Evolutionary conservation across 2,113 vertebrate genomes (phyloP).

Genomic region (Strigops habroptila): DNA sequence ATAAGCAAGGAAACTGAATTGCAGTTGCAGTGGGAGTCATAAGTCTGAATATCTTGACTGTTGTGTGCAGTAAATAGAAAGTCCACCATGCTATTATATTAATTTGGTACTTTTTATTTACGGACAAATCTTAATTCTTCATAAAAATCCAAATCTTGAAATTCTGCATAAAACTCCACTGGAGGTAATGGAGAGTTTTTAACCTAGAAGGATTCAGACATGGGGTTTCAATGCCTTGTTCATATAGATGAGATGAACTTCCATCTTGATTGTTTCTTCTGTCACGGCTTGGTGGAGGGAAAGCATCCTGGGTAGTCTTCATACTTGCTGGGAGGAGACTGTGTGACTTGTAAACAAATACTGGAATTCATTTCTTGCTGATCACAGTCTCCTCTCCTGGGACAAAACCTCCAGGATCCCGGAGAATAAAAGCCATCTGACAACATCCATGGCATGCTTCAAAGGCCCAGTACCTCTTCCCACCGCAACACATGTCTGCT

Average conservation of each 20-base stretch:
- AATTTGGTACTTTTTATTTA: constrained; percentile 20
- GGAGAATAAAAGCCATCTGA: background rate
- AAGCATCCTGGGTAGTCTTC: background rate
- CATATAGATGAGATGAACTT: background rate
- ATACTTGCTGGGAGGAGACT: background rate
- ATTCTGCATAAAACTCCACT: background rate
- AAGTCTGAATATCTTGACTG: constrained; percentile 39
- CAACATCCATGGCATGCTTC: background rate
- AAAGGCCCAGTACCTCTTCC: rapidly evolving
- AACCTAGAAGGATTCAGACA: background rate
- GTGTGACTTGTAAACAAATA: background rate
- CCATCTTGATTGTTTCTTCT: background rate
- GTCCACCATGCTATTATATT: background rate
- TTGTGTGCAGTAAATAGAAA: constrained; percentile 14
- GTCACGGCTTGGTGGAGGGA: background rate
- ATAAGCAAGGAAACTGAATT: constrained; percentile 39
- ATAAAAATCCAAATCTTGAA: background rate
- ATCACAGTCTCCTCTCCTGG: background rate
- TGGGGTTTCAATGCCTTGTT: background rate
- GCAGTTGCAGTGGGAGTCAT: constrained; percentile 14
- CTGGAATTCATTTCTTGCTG: background rate
- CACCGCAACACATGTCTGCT: rapidly evolving
- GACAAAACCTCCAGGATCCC: background rate
- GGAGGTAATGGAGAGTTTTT: background rate
- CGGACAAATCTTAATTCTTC: background rate